Base-by-base conservation (phyloP, 2,797 vertebrate genomes). In the Manis pentadactyla region DNA sequence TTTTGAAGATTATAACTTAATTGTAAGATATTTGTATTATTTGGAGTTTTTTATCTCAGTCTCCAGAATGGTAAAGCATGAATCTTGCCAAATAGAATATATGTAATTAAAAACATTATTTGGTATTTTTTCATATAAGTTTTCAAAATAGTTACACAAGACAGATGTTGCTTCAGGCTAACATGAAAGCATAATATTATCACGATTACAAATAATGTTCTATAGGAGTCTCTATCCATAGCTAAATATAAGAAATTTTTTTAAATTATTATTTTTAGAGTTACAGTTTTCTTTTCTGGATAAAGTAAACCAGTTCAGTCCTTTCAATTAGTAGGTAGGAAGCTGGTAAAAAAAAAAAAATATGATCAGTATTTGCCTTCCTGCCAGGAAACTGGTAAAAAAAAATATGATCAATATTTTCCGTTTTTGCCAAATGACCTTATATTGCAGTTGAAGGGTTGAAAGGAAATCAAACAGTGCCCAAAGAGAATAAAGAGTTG, bases 311-410 rank as follows among this genome's bases (percentile, higher is more conserved):
- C 31, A 93, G 18, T 53, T 93, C 88, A 90, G 87, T 98, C 90
- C 87, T 98, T 97, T 92, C 51, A 97, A 97, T 98, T 98, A 97
- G 74, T 97, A 97, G 97, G 94, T 98, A 98, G 97, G 98, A 98
- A 98, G 86, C 17, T 51, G 73, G 18, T n/a, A 12, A 6, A 23
- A 74, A 18, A 49, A 66, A 66, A 8, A 66, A 37, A 68, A 68
- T 69, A 51, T 12, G 0, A 75, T 29, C n/a, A 18, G n/a, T 75
- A 75, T n/a, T 75, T 75, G 46, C 31, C 46, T 75, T 75, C n/a
- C 29, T 51, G 73, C 46, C 46, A 46, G 97, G 98, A 98, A 98
- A 84, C 17, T 51, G 73, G 18, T n/a, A 18, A 49, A 68, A 66
- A 18, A 66, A 37, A 68, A 68, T 46, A 46, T 46, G 10, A 46